Conservation (phyloP, 2,797 vertebrate species). For the Bovichtus diacanthus region DNA sequence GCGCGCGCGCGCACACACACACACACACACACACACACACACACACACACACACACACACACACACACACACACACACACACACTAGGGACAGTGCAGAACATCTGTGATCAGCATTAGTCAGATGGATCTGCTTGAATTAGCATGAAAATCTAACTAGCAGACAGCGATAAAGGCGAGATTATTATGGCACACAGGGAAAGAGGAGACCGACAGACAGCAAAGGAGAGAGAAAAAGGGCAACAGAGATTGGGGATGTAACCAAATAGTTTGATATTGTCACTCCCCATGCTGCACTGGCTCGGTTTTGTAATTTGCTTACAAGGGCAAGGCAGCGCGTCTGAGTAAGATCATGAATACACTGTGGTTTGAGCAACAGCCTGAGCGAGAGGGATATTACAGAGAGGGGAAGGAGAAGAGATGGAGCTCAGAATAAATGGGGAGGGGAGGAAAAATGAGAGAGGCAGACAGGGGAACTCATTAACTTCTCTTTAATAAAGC, state of each 20-base stretch:
- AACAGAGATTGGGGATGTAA: conserved; percentile 38
- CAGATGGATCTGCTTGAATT: conserved; percentile 72
- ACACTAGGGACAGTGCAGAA: conserved; percentile 51
- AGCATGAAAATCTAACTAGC: conserved; percentile 62
- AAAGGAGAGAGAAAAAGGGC: conserved; percentile 33
- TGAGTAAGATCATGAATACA: conserved; percentile 26
- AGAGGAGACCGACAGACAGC: conserved; percentile 33
- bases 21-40: background rate
- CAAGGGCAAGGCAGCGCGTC: conserved; percentile 22
- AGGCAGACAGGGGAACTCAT: conserved; percentile 82
- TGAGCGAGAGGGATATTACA: conserved; percentile 47
- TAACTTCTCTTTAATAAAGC: conserved; percentile 84
- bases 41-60: conserved; percentile 5
- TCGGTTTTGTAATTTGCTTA: conserved; percentile 50
- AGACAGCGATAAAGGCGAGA: conserved; percentile 46
- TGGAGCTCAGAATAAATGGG: conserved; percentile 63
- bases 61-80: background rate
- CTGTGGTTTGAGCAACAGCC: conserved; percentile 37
- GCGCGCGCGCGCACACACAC: conserved; percentile 21
- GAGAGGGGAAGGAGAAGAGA: conserved; percentile 52
- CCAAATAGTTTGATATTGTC: conserved; percentile 45
- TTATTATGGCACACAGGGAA: conserved; percentile 31
- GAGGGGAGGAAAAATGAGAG: conserved; percentile 69
- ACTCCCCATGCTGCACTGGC: conserved; percentile 18
- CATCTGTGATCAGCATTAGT: conserved; percentile 70